phyloP scores from a whole-genome alignment of 2,113 vertebrate genomes.

The Podarcis muralis region DNA sequence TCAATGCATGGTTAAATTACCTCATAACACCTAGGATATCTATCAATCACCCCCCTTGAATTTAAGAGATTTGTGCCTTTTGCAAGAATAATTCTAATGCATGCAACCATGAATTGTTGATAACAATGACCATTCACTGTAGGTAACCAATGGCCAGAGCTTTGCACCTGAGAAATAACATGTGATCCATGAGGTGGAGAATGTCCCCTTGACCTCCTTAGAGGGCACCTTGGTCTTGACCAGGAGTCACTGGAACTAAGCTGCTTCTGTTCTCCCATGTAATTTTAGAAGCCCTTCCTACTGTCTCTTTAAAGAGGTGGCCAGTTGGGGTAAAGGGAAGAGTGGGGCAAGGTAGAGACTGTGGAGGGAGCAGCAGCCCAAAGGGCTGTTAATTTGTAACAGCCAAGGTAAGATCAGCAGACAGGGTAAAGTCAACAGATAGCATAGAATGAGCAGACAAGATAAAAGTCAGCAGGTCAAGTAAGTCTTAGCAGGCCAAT shows the following conservation, averaged over 20 bases:
- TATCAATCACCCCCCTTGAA: neutral
- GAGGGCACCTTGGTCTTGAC: neutral
- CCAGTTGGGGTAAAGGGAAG: neutral
- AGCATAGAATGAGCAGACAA: constrained; percentile 7
- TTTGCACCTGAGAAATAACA: neutral
- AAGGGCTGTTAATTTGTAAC: constrained; percentile 24
- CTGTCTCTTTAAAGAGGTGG: neutral
- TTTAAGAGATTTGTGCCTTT: neutral
- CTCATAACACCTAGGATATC: neutral
- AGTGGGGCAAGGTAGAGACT: neutral
- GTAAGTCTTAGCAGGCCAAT: constrained; percentile 1
- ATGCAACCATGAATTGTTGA: neutral
- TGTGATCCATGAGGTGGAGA: no score
- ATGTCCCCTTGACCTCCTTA: no score
- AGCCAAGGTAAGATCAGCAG: constrained; percentile 9
- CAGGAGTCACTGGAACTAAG: neutral
- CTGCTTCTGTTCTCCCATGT: neutral
- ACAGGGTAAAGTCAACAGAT: constrained; percentile 20
- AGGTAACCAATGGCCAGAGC: neutral
- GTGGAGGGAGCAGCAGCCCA: neutral
- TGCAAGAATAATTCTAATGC: neutral
- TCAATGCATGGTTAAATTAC: neutral
- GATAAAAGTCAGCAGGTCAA: constrained; percentile 18
- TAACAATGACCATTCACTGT: neutral
- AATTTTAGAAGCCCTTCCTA: neutral